These are phyloP conservation scores for Conus canariensis DNA, from an alignment of 2,888 invertebrate species.

Conservation along the genomic window DNA sequence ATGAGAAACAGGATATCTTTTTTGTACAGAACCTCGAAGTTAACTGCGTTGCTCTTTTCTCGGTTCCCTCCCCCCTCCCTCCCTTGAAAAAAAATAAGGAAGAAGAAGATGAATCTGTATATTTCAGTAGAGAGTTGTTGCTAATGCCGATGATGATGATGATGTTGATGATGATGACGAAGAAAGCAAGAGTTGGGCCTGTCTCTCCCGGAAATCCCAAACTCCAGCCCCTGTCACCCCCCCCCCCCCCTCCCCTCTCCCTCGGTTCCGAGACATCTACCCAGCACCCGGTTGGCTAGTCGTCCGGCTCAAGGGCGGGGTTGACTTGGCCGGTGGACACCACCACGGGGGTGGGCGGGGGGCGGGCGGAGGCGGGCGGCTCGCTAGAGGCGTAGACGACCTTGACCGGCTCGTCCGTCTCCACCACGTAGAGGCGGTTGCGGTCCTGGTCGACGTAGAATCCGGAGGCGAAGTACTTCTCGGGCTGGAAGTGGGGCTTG, in stretches of 20 bases:
- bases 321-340: slow-evolving; percentile 36
- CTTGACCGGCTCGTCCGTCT: slow-evolving; percentile 37
- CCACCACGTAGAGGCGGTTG: slow-evolving; percentile 61
- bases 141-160: no score
- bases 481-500: slow-evolving; percentile 58
- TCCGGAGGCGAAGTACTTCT: slow-evolving; percentile 54
- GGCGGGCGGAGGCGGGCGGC: slow-evolving; percentile 1
- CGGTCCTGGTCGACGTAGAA: slow-evolving; percentile 63
- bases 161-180: neutral
- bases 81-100: neutral
- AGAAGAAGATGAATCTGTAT: neutral
- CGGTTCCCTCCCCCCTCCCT: no score
- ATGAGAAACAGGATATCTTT: neutral
- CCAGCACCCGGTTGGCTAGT: neutral
- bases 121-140: no score
- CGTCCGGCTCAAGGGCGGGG: slow-evolving; percentile 33
- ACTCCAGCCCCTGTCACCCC: no score
- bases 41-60: no score
- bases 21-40: neutral
- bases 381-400: neutral
- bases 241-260: no score
- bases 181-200: neutral
- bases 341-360: neutral
- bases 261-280: no score
- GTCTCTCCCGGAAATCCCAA: no score